Conservation (phyloP, 2,888 invertebrate species). For the Melanchra persicariae region DNA sequence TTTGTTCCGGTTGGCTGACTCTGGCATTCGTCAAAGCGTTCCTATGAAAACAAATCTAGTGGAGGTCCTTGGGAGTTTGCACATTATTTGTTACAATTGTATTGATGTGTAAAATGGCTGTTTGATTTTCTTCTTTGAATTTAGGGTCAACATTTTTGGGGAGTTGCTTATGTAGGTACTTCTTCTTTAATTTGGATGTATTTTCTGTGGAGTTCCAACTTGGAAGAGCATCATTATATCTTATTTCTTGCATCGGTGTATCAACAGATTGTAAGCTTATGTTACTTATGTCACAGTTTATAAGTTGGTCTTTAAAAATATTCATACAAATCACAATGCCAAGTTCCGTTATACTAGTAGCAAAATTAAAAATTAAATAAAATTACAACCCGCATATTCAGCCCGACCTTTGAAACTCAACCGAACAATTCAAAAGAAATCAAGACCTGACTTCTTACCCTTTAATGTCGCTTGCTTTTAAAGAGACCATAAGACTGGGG, state of each 20-base stretch:
- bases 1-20: constrained; percentile 70
- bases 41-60: constrained; percentile 71
- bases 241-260: not conserved
- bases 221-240: not conserved
- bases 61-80: constrained; percentile 67
- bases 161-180: not conserved
- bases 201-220: not conserved
- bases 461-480: constrained; percentile 73
- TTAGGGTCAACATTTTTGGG: constrained; percentile 9
- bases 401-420: constrained; percentile 63
- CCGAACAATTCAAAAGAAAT: constrained; percentile 75
- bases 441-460: constrained; percentile 73
- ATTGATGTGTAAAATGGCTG: constrained; percentile 61
- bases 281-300: too few species aligned
- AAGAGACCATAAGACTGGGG: constrained; percentile 75
- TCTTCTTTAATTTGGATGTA: not conserved
- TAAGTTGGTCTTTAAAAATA: too few species aligned
- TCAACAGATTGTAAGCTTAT: too few species aligned
- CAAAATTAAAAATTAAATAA: constrained; percentile 55
- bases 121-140: constrained; percentile 66
- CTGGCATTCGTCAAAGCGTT: constrained; percentile 77
- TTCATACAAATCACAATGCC: too few species aligned
- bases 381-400: constrained; percentile 61
- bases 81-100: constrained; percentile 57
- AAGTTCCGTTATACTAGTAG: not conserved